phyloP scores from a whole-genome alignment of 1,140 invertebrate genomes.

The Drosophila subpulchrella region DNA sequence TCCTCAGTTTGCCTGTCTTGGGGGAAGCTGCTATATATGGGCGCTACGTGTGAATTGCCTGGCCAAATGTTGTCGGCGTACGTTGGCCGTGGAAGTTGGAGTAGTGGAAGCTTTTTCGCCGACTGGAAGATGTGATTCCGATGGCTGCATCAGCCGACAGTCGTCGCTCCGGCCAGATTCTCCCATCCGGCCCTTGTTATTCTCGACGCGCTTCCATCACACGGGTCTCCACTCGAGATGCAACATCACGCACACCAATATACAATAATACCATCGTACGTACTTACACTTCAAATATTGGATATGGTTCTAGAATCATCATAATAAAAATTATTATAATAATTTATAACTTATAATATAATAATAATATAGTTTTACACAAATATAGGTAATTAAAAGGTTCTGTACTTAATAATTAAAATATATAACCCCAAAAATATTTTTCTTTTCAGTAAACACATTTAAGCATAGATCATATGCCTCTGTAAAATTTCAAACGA shows the following conservation, averaged over 20 bases:
- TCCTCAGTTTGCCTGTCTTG: background rate
- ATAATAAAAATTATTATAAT: no score
- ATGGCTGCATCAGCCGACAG: conserved; percentile 47
- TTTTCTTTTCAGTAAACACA: no score
- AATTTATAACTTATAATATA: no score
- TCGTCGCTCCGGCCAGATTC: conserved; percentile 13
- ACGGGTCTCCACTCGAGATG: conserved; percentile 51
- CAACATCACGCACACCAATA: conserved; percentile 78
- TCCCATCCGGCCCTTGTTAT: conserved; percentile 53
- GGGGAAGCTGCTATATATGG: conserved; percentile 45
- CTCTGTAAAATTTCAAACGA: no score
- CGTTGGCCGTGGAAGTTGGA: conserved; percentile 7
- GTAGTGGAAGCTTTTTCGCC: conserved; percentile 16
- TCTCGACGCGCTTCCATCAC: conserved; percentile 77
- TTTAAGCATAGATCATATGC: no score
- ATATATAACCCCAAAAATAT: no score
- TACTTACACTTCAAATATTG: background rate
- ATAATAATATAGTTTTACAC: no score
- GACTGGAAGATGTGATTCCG: conserved; percentile 57
- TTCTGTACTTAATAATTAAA: no score
- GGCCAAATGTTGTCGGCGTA: conserved; percentile 39
- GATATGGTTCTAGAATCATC: background rate
- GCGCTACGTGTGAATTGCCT: conserved; percentile 54
- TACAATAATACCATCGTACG: conserved; percentile 67
- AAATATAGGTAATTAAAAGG: no score